Conservation (phyloP, 2,888 invertebrate species). For the Philonicus albiceps region DNA sequence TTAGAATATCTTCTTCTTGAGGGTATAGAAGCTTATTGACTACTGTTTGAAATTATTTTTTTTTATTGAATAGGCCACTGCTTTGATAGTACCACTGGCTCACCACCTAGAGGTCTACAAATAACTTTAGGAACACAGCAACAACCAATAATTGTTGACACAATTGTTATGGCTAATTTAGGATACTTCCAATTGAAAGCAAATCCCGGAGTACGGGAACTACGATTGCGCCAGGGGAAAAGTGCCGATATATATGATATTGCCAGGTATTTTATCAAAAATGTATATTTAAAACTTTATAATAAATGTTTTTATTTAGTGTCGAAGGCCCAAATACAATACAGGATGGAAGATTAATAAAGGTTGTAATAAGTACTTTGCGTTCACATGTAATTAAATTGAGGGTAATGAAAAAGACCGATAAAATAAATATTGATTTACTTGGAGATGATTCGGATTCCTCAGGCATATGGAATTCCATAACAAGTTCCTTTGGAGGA, state of each 20-base stretch:
- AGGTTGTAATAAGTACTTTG: slow-evolving; percentile 60
- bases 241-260: slow-evolving; percentile 96
- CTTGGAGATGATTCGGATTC: slow-evolving; percentile 81
- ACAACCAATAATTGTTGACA: slow-evolving; percentile 85
- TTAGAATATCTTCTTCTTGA: slow-evolving; percentile 93
- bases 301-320: slow-evolving; percentile 51
- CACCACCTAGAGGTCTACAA: slow-evolving; percentile 97
- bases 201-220: slow-evolving; percentile 94
- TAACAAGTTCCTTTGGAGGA: slow-evolving; percentile 76
- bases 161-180: slow-evolving; percentile 99
- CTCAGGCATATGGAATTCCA: slow-evolving; percentile 91
- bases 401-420: slow-evolving; percentile 89
- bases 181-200: slow-evolving; percentile 99
- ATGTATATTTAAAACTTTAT: background rate
- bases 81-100: slow-evolving; percentile 88
- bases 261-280: slow-evolving; percentile 66
- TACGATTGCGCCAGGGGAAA: slow-evolving; percentile 88
- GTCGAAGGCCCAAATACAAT: slow-evolving; percentile 66
- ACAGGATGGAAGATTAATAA: slow-evolving; percentile 59
- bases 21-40: slow-evolving; percentile 50
- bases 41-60: slow-evolving; percentile 48
- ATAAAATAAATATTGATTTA: slow-evolving; percentile 85
- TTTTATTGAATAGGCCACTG: slow-evolving; percentile 74
- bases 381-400: slow-evolving; percentile 91
- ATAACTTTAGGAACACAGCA: slow-evolving; percentile 87